Conservation (phyloP, 2,797 vertebrate genomes). For the Haliaeetus albicilla region DNA sequence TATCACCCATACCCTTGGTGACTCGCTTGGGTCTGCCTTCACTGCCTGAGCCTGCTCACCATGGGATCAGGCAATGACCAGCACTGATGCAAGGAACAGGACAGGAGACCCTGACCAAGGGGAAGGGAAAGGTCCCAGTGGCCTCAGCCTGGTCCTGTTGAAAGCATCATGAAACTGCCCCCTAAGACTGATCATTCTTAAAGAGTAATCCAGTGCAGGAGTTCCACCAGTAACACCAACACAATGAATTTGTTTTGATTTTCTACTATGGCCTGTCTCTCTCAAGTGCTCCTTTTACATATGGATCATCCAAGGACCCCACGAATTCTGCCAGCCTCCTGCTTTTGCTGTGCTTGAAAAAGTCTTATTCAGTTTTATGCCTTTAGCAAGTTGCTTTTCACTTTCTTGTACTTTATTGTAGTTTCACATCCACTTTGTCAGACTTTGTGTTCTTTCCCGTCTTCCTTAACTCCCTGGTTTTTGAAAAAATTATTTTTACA, state of each 20-base stretch:
- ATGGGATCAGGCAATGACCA: background rate
- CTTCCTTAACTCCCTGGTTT: background rate
- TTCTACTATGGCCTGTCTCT: background rate
- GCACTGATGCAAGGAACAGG: background rate
- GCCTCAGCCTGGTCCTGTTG: background rate
- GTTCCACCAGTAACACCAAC: background rate
- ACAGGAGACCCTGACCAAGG: background rate
- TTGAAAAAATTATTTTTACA: background rate
- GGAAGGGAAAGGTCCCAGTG: background rate
- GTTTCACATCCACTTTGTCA: background rate
- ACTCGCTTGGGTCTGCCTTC: background rate
- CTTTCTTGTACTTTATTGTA: background rate
- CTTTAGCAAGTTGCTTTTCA: background rate
- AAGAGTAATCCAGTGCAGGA: background rate
- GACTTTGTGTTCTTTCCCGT: background rate
- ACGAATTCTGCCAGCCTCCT: background rate
- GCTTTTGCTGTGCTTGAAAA: background rate
- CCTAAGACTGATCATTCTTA: background rate
- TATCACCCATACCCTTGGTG: fast-evolving
- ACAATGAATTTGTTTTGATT: background rate
- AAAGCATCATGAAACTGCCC: background rate
- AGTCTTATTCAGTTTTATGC: background rate
- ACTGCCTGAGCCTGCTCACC: background rate
- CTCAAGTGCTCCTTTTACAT: background rate
- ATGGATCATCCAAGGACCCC: background rate